A percentile compares a stretch with the other conserved stretches of the same genome.
Conservation (phyloP, 1,140 invertebrate genomes). For the Parapsyche elsis region DNA sequence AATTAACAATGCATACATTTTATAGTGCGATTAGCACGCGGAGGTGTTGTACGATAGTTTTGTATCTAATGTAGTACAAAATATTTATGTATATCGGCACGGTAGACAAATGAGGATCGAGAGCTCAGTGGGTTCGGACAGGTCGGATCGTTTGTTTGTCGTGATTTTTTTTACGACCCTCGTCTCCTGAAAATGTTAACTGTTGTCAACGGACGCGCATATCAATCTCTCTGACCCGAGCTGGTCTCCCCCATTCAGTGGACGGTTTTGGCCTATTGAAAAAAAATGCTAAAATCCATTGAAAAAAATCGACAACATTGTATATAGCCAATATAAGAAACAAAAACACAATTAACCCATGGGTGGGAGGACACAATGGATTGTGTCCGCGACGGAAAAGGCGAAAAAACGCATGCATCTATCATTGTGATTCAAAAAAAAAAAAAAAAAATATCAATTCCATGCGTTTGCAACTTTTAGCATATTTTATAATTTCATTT, state of each 20-base stretch:
- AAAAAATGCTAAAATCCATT: background rate
- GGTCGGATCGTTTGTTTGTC: background rate
- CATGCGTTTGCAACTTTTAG: background rate
- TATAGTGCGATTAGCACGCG: too few relatives aligned
- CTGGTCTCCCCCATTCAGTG: slow-evolving; percentile 38
- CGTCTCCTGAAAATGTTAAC: slow-evolving; percentile 26
- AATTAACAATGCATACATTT: too few relatives aligned
- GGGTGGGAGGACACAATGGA: slow-evolving; percentile 49
- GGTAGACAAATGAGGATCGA: too few relatives aligned
- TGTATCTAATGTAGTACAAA: background rate
- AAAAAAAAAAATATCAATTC: background rate
- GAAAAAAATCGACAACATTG: slow-evolving; percentile 43
- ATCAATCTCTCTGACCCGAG: slow-evolving; percentile 37
- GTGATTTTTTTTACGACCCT: slow-evolving; percentile 14
- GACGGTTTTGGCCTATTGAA: slow-evolving; percentile 40
- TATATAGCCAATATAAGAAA: slow-evolving; percentile 36
- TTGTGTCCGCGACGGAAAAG: slow-evolving; percentile 47
- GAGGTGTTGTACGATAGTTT: background rate
- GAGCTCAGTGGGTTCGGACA: too few relatives aligned
- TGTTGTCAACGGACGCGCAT: slow-evolving; percentile 25
- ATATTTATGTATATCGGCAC: too few relatives aligned
- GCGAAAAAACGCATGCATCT: slow-evolving; percentile 41
- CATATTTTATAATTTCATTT: background rate
- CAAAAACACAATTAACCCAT: slow-evolving; percentile 54
- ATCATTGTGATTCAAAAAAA: slow-evolving; percentile 40